Base-by-base conservation (phyloP, 2,113 vertebrate genomes). In the Rhynchopsitta pachyrhyncha region DNA sequence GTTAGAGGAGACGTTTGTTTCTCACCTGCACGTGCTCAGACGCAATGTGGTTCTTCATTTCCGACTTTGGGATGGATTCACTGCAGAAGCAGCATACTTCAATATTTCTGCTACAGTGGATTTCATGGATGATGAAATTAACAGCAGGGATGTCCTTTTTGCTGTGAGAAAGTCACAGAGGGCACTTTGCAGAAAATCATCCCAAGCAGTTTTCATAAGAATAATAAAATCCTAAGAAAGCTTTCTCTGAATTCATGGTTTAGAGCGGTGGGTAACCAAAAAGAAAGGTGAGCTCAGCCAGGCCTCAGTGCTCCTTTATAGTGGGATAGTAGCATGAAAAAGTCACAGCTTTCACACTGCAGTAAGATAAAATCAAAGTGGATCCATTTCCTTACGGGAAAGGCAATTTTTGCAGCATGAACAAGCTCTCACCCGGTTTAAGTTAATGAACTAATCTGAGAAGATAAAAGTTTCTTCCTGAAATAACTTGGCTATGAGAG, bases 41-140 rank as follows among this genome's bases (percentile, higher is more conserved):
- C 35, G 98, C 98, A 88, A 98, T 90, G 82, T 99, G 99, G 27
- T 96, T 97, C 86, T 98, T 97, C 95, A 99, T 98, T 29, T 99
- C 99, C 10, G 98, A 96, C 18, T 98, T 98, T 3, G 99, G 99
- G 82, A 99, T 92, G 2, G 98, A 98, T 64, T 99, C 99, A n/a
- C 98, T 98, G 98, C 99, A 99, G 75, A 98, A 63, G 13, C 97
- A 97, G 69, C 99, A 99, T 3, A 99, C 94, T 35, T 98, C 98
- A 6, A 99, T 98, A 60, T 99, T 99, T 78, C 99, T 98, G 31
- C 98, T 97, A 85, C 99, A 99, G 97, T 99, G 99, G 95, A 99
- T 99, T 96, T 99, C 99, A 24, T 99, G 99, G 59, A 98, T 99
- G 42, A 99, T 98, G 91, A 99, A 99, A 84, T 99, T 99, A 37